These are phyloP conservation scores for Sebastes aleutianus DNA, from an alignment of 2,797 vertebrate species.

Conservation along the genomic window DNA sequence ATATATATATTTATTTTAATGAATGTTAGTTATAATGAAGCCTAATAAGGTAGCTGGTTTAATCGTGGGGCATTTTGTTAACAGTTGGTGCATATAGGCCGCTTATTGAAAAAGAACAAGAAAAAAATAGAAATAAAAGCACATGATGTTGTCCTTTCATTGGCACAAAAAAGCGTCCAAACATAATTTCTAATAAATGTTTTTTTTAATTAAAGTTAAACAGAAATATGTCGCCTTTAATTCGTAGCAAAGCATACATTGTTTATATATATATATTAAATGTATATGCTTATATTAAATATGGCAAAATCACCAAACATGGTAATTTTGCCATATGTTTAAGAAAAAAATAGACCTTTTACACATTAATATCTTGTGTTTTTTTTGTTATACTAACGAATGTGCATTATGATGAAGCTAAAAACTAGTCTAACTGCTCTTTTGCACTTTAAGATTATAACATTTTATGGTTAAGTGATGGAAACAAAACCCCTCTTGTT, in stretches of 20 bases:
- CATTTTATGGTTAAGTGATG: background rate
- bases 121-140: background rate
- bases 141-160: background rate
- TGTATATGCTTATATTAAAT: too few relatives aligned
- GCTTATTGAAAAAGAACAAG: background rate
- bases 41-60: background rate
- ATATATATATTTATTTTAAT: too few relatives aligned
- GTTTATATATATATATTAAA: too few relatives aligned
- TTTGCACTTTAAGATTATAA: conserved; percentile 65
- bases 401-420: background rate
- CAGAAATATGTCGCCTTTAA: background rate
- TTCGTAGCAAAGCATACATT: background rate
- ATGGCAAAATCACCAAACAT: background rate
- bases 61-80: background rate
- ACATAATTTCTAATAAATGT: rapidly evolving
- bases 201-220: background rate
- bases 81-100: background rate
- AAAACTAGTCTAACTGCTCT: background rate
- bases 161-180: background rate
- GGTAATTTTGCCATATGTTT: background rate
- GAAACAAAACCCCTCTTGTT: conserved; percentile 1
- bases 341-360: background rate
- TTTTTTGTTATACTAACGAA: background rate
- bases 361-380: rapidly evolving
- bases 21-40: background rate